Conservation (phyloP, 2,797 vertebrate genomes). For the Clarias fuscus region DNA sequence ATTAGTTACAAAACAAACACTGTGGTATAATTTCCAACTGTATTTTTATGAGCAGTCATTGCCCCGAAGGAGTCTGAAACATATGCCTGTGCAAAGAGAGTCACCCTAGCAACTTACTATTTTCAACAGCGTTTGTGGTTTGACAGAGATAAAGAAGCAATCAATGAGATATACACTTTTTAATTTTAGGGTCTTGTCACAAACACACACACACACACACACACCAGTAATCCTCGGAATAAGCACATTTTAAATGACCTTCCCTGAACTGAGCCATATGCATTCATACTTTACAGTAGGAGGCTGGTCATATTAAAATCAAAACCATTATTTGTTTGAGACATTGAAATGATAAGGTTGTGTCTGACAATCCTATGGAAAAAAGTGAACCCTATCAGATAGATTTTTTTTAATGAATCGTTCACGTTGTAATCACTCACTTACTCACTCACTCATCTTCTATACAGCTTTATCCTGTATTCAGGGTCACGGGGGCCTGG, state of each 20-base stretch:
- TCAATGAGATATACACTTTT: conserved; percentile 52
- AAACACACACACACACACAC: neutral
- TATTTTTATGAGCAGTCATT: conserved; percentile 47
- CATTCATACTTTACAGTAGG: conserved; percentile 25
- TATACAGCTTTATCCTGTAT: no score
- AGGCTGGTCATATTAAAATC: neutral
- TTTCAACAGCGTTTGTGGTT: conserved; percentile 44
- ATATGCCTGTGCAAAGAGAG: conserved; percentile 21
- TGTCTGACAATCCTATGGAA: neutral
- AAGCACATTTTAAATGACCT: conserved; percentile 33
- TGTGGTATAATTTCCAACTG: conserved; percentile 34
- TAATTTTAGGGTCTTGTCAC: conserved; percentile 43
- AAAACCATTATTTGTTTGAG: neutral
- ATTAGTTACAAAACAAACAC: conserved; percentile 49
- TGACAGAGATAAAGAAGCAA: conserved; percentile 55
- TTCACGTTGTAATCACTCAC: no score
- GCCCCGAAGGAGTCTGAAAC: conserved; percentile 41
- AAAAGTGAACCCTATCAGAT: neutral
- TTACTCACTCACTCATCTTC: no score
- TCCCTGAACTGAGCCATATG: conserved; percentile 31
- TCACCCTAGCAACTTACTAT: conserved; percentile 29
- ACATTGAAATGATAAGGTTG: neutral
- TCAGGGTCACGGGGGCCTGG: no score
- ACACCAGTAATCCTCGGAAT: conserved; percentile 12
- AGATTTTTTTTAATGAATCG: neutral